A percentile compares a stretch with the other conserved stretches of the same genome.
These are phyloP conservation scores for Hirtodrosophila confusa DNA, from an alignment of 2,888 invertebrate species.

Conservation along the genomic window DNA sequence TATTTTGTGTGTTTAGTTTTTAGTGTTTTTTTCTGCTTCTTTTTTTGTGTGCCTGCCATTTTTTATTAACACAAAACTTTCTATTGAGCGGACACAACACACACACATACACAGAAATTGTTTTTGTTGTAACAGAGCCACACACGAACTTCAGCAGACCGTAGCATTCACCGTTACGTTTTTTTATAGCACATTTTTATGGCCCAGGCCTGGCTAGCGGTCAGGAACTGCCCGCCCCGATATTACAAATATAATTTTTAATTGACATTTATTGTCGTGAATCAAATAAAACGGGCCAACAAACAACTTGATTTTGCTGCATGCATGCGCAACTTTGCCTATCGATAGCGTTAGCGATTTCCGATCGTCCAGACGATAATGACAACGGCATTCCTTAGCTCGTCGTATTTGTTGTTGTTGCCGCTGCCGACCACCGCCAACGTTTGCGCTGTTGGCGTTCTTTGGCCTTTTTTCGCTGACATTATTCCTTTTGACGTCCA, in stretches of 20 bases:
- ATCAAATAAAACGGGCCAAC: conserved; percentile 46
- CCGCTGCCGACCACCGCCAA: conserved; percentile 50
- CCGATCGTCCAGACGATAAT: conserved; percentile 45
- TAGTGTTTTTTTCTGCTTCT: conserved; percentile 49
- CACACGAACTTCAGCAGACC: conserved; percentile 76
- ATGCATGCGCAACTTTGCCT: conserved; percentile 20
- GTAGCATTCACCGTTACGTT: conserved; percentile 74
- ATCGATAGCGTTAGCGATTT: conserved; percentile 37
- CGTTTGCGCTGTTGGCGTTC: conserved; percentile 43
- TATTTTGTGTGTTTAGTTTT: conserved; percentile 73
- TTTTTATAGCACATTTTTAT: conserved; percentile 73
- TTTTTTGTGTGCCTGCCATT: conserved; percentile 49
- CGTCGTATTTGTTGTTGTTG: conserved; percentile 23
- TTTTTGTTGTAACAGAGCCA: conserved; percentile 55
- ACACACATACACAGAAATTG: conserved; percentile 35
- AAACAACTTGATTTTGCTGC: conserved; percentile 11
- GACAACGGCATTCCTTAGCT: conserved; percentile 51
- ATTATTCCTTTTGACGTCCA: conserved; percentile 40
- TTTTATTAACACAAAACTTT: conserved; percentile 77
- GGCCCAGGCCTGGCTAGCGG: conserved; percentile 34
- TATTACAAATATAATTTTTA: conserved; percentile 66
- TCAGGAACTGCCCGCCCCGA: conserved; percentile 46
- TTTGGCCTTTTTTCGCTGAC: conserved; percentile 50
- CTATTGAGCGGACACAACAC: conserved; percentile 65
- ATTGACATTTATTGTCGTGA: conserved; percentile 71